Percentiles rank a stretch among this genome's conserved stretches.
Evolutionary conservation across 2,797 vertebrate genomes (phyloP).

Genomic region (Liasis olivaceus): DNA sequence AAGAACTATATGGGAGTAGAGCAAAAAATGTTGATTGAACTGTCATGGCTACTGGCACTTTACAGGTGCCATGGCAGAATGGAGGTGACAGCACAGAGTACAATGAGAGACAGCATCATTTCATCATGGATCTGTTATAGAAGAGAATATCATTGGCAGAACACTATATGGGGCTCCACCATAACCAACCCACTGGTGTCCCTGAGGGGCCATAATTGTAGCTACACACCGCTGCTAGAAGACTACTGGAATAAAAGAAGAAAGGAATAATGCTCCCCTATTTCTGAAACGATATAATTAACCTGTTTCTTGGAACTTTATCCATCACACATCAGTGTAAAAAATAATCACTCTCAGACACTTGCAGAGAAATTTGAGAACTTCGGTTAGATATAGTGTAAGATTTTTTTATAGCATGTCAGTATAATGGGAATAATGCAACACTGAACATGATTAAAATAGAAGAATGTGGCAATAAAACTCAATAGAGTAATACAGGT

Average conservation of each 20-base stretch:
- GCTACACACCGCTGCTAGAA: background rate
- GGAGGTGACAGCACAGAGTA: background rate
- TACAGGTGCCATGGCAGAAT: background rate
- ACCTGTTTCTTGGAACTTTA: background rate
- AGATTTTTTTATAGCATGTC: background rate
- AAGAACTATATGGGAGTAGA: background rate
- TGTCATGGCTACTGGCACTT: background rate
- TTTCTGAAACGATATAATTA: background rate
- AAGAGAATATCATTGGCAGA: background rate
- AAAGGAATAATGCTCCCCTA: background rate
- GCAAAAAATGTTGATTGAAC: background rate
- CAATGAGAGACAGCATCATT: background rate
- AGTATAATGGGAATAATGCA: conserved; percentile 1
- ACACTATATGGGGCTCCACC: background rate
- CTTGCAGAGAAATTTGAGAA: background rate
- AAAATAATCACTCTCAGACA: background rate
- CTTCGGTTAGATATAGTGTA: background rate
- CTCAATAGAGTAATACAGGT: background rate
- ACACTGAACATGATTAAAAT: background rate
- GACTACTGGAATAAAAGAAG: background rate
- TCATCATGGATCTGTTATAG: background rate
- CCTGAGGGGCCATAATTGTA: background rate
- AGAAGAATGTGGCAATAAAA: background rate
- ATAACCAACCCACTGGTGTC: background rate
- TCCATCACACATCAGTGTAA: background rate